Conservation (phyloP, 2,797 vertebrate genomes). For the Ptychobarbus kaznakovi region DNA sequence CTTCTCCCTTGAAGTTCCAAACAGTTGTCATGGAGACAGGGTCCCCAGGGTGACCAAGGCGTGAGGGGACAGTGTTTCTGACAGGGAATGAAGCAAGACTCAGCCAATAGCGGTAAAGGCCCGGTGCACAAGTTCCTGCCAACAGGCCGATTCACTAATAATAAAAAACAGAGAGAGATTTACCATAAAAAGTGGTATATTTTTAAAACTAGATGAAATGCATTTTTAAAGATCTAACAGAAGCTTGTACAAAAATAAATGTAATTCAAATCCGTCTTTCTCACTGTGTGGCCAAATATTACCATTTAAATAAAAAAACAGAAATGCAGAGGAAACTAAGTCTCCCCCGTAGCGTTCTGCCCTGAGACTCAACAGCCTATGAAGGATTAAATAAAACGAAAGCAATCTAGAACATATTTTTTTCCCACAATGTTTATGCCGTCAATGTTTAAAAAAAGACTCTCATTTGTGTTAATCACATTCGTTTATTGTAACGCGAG, state of each 20-base stretch:
- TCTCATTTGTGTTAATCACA: not conserved
- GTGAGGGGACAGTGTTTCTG: conserved; percentile 77
- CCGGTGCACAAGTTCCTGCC: conserved; percentile 74
- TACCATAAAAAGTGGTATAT: not conserved
- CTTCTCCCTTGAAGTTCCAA: conserved; percentile 76
- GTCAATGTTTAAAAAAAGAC: not conserved
- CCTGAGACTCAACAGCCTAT: conserved; percentile 10
- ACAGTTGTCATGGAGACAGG: conserved; percentile 82
- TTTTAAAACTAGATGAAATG: not conserved
- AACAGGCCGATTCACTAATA: conserved; percentile 73
- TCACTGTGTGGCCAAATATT: conserved; percentile 49
- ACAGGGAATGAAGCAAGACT: conserved; percentile 80
- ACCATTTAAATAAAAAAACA: conserved; percentile 56
- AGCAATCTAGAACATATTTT: not conserved
- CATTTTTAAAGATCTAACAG: conserved; percentile 12
- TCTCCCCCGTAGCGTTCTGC: conserved; percentile 18
- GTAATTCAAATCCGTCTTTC: conserved; percentile 43
- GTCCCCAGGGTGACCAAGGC: conserved; percentile 81
- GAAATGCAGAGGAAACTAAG: conserved; percentile 21
- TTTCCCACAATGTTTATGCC: not conserved
- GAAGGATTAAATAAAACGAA: conserved; percentile 30
- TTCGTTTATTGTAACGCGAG: conserved; percentile 9
- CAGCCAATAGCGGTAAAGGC: conserved; percentile 71
- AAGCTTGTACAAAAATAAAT: conserved; percentile 16
- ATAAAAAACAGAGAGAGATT: conserved; percentile 12